Evolutionary conservation across 2,797 vertebrate genomes (phyloP), one percentile per base, ranked within the genome.

Genomic region (Anas flavirostris): DNA sequence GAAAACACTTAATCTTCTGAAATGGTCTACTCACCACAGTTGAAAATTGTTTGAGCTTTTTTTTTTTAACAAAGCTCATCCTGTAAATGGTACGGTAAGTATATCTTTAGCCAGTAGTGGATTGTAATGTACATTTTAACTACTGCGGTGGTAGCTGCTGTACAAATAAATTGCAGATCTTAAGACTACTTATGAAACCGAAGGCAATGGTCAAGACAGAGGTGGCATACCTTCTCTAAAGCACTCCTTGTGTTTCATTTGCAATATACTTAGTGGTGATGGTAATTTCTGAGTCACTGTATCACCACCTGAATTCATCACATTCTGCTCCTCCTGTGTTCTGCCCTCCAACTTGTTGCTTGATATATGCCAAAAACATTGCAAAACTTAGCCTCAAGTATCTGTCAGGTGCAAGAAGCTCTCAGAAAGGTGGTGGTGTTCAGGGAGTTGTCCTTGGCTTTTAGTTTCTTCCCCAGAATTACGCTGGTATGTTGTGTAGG

Each of bases 1-100:
- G 68, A 78, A 94, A 86, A 22, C 62, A 59, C 81, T 84, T 86
- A 88, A 72, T 85, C 92, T 83, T 81, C 91, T 94, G 82, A 92
- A 94, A 86, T 41, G 70, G 7, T 64, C 80, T 90, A 0, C 79
- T 92, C 60, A 8, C 22, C 35, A 88, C 37, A 72, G 15, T n/a
- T 91, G 83, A 83, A 75, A 92, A 73, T 37, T 86, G 18, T 22
- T 86, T 82, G 90, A 72, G 92, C 50, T 52, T 88, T 88, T 88
- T 88, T 58, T 39, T 39, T 85, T 87, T 85, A 62, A 76, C 22
- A 60, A 88, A 76, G 86, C 73, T 94, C 22, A 21, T 39, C 31
- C 69, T 76, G 60, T 93, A 53, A 72, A 70, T 66, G n/a, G 43
- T 53, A 48, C 8, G 94, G 94, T 96, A 97, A 97, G 96, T 97